phyloP scores from a whole-genome alignment of 1,140 invertebrate genomes.

The Diuraphis noxia region DNA sequence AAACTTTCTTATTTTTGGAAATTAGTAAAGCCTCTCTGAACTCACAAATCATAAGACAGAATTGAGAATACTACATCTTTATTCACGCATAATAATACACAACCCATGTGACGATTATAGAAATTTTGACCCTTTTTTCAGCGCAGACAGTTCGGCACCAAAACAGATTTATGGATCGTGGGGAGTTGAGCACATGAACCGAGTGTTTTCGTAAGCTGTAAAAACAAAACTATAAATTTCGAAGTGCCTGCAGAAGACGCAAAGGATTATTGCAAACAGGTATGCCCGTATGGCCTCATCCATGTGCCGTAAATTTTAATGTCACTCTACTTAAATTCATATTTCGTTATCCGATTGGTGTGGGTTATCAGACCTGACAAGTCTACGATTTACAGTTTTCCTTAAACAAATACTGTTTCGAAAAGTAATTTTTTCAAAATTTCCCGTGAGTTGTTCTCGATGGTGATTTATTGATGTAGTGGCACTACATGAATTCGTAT shows the following conservation, averaged over 20 bases:
- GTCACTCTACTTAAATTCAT: neutral
- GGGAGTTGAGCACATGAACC: neutral
- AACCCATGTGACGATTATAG: neutral
- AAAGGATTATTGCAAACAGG: slow-evolving; percentile 11
- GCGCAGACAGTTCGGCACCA: slow-evolving; percentile 27
- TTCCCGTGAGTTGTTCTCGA: neutral
- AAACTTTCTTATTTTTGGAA: neutral
- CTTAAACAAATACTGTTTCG: neutral
- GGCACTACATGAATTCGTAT: neutral
- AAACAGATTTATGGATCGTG: slow-evolving; percentile 41
- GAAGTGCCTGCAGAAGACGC: neutral
- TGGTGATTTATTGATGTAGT: neutral
- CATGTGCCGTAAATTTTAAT: neutral
- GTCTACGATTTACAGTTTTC: slow-evolving; percentile 14
- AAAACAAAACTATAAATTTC: slow-evolving; percentile 43
- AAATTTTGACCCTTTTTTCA: slow-evolving; percentile 43
- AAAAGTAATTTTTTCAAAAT: neutral
- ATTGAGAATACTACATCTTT: neutral
- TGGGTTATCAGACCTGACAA: neutral
- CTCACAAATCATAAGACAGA: neutral
- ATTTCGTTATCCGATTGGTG: neutral
- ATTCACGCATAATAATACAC: neutral
- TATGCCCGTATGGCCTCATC: neutral
- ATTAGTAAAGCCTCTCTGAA: neutral
- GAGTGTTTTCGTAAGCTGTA: slow-evolving; percentile 46